Evolutionary conservation across 2,797 vertebrate genomes (phyloP).

Genomic region (Podarcis siculus): DNA sequence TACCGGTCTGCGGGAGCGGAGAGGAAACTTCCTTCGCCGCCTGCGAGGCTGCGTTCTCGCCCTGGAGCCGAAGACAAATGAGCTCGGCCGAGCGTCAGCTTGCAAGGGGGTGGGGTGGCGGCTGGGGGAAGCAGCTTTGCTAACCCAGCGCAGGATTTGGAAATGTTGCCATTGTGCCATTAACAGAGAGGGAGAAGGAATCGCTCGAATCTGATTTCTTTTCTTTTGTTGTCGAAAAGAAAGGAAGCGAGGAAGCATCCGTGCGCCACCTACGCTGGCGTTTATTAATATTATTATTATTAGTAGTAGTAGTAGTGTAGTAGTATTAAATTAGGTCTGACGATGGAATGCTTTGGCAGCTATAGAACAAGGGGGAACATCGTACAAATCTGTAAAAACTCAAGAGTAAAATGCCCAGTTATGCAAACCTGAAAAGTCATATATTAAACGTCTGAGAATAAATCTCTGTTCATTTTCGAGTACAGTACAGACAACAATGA

Average conservation of each 20-base stretch:
- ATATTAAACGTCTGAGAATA: background rate
- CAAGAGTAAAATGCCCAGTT: background rate
- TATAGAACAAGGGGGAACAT: background rate
- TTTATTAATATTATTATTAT: too few relatives aligned
- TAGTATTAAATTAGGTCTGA: background rate
- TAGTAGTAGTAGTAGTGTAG: too few relatives aligned
- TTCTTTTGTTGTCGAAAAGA: background rate
- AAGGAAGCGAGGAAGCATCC: background rate
- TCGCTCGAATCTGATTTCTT: background rate
- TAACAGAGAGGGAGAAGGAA: background rate
- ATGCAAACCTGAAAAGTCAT: background rate
- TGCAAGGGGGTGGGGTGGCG: background rate
- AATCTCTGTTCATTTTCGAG: background rate
- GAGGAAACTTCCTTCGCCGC: slow-evolving; percentile 49
- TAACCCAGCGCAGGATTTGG: background rate
- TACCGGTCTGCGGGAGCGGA: background rate
- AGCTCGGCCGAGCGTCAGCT: background rate
- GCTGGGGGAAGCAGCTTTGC: background rate
- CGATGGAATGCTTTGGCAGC: background rate
- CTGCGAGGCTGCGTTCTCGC: background rate
- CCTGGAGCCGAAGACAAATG: background rate
- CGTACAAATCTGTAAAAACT: background rate
- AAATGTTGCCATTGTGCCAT: background rate
- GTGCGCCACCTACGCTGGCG: background rate
- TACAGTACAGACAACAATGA: background rate